Evolutionary conservation across 2,888 invertebrate species (phyloP).

Genomic region (Lithosia quadra): DNA sequence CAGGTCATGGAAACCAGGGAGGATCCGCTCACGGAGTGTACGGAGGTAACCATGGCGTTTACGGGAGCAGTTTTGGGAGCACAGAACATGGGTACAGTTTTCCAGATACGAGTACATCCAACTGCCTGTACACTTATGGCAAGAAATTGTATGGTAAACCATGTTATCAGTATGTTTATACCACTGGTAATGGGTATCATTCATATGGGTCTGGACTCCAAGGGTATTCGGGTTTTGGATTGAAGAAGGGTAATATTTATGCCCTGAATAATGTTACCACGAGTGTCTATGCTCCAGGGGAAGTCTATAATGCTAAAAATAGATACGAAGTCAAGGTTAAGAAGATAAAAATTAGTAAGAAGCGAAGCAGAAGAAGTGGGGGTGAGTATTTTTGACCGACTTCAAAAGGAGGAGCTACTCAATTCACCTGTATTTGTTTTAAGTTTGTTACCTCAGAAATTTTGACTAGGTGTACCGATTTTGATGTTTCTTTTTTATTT

Average conservation of each 20-base stretch:
- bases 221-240: conserved; percentile 45
- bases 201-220: conserved; percentile 36
- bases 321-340: conserved; percentile 74
- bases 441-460: too few species aligned
- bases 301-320: conserved; percentile 68
- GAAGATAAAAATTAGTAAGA: conserved; percentile 63
- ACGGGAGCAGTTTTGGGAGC: neutral
- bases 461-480: too few species aligned
- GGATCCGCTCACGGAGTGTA: conserved; percentile 9
- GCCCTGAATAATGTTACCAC: conserved; percentile 54
- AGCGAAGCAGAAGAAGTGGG: conserved; percentile 60
- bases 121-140: conserved; percentile 45
- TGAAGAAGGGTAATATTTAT: conserved; percentile 62
- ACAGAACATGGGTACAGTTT: conserved; percentile 27
- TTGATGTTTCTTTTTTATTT: too few species aligned
- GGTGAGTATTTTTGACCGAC: conserved; percentile 63
- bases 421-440: too few species aligned
- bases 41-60: conserved; percentile 20
- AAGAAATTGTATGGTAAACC: conserved; percentile 46
- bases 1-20: conserved; percentile 19
- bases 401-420: too few species aligned
- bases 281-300: conserved; percentile 67
- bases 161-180: conserved; percentile 54
- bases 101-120: conserved; percentile 29
- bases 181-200: conserved; percentile 43